Base-by-base conservation (phyloP, 2,113 vertebrate genomes). In the Poeciliopsis prolifica region DNA sequence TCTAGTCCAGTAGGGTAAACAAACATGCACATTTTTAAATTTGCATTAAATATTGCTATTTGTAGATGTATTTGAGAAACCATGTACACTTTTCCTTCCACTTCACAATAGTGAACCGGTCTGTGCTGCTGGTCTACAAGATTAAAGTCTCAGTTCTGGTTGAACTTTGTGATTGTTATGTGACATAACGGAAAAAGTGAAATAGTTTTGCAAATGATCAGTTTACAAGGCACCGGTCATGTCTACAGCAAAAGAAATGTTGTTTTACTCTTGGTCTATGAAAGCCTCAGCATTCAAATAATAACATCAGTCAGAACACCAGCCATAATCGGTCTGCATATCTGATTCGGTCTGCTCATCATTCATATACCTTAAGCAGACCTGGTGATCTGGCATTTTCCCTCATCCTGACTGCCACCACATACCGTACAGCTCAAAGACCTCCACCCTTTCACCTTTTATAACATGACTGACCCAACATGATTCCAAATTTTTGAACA, bases 401-500 rank as follows among this genome's bases (percentile, higher is more conserved):
- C 28, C 5, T 4, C 1, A 0, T 24, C 44, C 15, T 15, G 3
- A 19, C 2, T 22, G 22, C 31, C 62, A 29, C 61, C 61, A 15
- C 61, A 30, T 33, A 30, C 2, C 12, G 13, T 15, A 2, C 13
- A 58, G 19, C 11, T 5, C 37, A 78, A 68, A 35, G 65, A 81
- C 66, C 64, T 85, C 61, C 19, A n/a, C 86, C 63, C 17, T 9
- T 66, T 61, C 44, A 58, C 12, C 31, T 44, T 31, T 12, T 29
- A 35, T 30, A 48, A 51, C 61, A 26, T 62, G 58, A 61, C 33
- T 61, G 66, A 81, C 80, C 88, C 65, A 67, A 70, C 84, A 83
- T 68, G 82, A 83, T 81, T 89, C 85, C 14, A 84, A 85, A 92
- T 91, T 87, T 90, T 89, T 91, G 86, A 69, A 86, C 73, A 82